These are phyloP conservation scores for Ptyas mucosa DNA, from an alignment of 2,113 vertebrate genomes.

Conservation along the genomic window DNA sequence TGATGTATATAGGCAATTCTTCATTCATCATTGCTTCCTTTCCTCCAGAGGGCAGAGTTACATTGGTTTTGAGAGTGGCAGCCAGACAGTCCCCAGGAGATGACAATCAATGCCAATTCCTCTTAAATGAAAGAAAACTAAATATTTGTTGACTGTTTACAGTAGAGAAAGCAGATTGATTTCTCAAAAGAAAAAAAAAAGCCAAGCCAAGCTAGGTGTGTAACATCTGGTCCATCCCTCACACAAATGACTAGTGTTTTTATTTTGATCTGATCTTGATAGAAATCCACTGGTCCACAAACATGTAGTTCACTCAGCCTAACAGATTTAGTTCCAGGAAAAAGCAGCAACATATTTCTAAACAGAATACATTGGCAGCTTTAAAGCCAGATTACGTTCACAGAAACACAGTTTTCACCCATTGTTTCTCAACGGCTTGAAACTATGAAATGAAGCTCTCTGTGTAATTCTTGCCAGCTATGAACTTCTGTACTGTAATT, in stretches of 20 bases:
- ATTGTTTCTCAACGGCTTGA: neutral
- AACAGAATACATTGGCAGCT: neutral
- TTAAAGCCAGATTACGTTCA: neutral
- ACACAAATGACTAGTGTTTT: neutral
- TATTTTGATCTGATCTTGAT: neutral
- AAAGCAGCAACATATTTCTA: neutral
- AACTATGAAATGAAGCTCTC: neutral
- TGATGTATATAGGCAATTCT: conserved; percentile 13
- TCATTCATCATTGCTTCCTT: conserved; percentile 34
- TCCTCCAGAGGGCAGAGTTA: conserved; percentile 21
- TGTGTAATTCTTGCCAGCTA: neutral
- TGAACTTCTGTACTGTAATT: neutral
- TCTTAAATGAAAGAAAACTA: conserved; percentile 36
- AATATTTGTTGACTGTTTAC: neutral
- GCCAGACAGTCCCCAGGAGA: conserved; percentile 32
- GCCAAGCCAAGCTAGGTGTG: neutral
- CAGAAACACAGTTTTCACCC: neutral
- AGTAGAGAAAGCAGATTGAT: conserved; percentile 21
- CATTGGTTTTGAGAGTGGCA: conserved; percentile 30
- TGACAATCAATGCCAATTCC: conserved; percentile 29
- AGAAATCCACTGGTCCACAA: conserved; percentile 11
- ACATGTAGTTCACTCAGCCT: neutral
- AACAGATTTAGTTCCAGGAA: neutral
- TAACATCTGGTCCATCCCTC: neutral
- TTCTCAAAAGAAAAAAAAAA: conserved; percentile 18